Conservation (phyloP, 2,888 invertebrate species). For the Caenorhabditis sp. region DNA sequence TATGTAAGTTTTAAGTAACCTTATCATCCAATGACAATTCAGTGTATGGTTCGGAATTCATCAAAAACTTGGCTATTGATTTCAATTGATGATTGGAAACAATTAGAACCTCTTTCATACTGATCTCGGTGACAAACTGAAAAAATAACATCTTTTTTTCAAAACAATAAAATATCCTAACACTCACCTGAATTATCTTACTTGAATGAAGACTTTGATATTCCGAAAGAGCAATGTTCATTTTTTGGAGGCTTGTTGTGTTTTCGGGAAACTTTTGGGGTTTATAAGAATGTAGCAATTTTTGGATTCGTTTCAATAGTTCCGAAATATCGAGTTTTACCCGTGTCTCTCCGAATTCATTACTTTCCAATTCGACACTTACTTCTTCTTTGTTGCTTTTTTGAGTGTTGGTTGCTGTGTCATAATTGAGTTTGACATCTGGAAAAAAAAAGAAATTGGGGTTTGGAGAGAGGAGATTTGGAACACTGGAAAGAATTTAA, state of each 20-base stretch:
- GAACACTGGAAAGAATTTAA: not conserved
- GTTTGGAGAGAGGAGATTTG: not conserved
- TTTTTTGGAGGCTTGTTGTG: slow-evolving; percentile 17
- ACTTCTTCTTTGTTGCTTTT: not conserved
- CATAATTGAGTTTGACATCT: slow-evolving; percentile 38
- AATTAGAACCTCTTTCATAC: slow-evolving; percentile 20
- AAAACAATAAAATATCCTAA: not conserved
- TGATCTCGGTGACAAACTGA: slow-evolving; percentile 29
- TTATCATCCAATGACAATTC: slow-evolving; percentile 20
- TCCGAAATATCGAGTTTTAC: slow-evolving; percentile 36
- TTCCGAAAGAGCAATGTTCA: slow-evolving; percentile 25
- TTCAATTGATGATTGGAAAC: slow-evolving; percentile 33
- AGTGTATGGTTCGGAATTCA: slow-evolving; percentile 34
- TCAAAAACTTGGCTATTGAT: slow-evolving; percentile 40
- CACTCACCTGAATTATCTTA: slow-evolving; percentile 21
- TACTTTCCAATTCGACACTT: slow-evolving; percentile 17
- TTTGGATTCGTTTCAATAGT: slow-evolving; percentile 24
- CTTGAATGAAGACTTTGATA: slow-evolving; percentile 24
- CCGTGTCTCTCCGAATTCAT: slow-evolving; percentile 26
- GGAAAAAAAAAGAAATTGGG: not conserved
- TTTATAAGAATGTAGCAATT: slow-evolving; percentile 15
- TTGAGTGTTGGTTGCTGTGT: slow-evolving; percentile 19
- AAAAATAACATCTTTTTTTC: not conserved
- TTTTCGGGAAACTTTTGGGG: slow-evolving; percentile 8
- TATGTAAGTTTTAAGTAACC: not conserved